Conservation (phyloP, 2,113 vertebrate genomes). For the Rissa tridactyla region DNA sequence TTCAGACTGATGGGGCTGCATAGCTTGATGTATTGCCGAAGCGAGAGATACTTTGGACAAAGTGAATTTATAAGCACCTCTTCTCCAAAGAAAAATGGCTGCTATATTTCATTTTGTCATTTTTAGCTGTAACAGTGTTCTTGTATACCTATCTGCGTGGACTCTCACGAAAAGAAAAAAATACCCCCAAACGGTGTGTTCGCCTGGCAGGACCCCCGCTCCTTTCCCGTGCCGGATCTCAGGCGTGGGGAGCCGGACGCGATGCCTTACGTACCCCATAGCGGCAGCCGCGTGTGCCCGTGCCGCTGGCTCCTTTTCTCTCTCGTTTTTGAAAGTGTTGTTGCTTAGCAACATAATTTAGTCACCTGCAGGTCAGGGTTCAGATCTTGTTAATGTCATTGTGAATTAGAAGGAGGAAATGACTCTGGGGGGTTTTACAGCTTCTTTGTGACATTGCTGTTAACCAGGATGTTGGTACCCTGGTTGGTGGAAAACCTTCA, state of each 20-base stretch:
- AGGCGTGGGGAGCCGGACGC: not conserved
- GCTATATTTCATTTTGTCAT: slow-evolving; percentile 80
- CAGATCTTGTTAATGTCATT: slow-evolving; percentile 67
- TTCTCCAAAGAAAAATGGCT: slow-evolving; percentile 78
- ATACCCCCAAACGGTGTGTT: not conserved
- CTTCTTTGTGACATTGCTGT: slow-evolving; percentile 51
- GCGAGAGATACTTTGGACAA: slow-evolving; percentile 69
- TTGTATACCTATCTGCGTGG: slow-evolving; percentile 46
- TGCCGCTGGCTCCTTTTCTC: not conserved
- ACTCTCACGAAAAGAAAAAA: not conserved
- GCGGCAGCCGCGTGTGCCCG: not conserved
- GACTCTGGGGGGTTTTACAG: slow-evolving; percentile 41
- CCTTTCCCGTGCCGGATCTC: not conserved
- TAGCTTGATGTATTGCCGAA: slow-evolving; percentile 75
- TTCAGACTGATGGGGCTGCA: slow-evolving; percentile 76
- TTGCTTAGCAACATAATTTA: slow-evolving; percentile 72
- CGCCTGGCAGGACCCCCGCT: not conserved
- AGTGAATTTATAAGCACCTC: slow-evolving; percentile 76
- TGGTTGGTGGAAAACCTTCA: not conserved
- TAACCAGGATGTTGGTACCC: not conserved
- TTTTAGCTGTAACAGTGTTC: slow-evolving; percentile 69
- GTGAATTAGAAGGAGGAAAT: slow-evolving; percentile 70
- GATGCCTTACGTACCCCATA: not conserved
- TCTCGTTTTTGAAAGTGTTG: not conserved
- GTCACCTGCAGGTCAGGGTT: slow-evolving; percentile 68